Evolutionary conservation across 2,888 invertebrate species (phyloP).

Genomic region (Leptarthrus brevirostris): DNA sequence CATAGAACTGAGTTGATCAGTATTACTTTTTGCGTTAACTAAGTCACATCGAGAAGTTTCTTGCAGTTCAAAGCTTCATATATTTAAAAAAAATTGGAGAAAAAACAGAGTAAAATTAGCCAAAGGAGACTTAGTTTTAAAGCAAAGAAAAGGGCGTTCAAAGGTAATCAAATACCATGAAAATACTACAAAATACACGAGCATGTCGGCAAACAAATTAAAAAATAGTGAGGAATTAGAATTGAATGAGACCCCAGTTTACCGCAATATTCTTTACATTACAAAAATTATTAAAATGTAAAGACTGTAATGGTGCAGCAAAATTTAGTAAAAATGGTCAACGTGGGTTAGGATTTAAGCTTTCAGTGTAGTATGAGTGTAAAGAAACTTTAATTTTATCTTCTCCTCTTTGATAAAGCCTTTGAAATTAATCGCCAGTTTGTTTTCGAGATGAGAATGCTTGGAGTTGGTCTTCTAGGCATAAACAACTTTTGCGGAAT

Average conservation of each 20-base stretch:
- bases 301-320: slow-evolving; percentile 9
- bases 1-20: too few species aligned
- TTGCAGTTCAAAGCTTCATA: too few species aligned
- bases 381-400: neutral
- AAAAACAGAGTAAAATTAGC: too few species aligned
- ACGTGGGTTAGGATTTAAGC: too few species aligned
- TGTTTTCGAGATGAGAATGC: neutral
- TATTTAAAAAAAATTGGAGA: too few species aligned
- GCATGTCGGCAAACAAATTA: slow-evolving; percentile 13
- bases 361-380: neutral
- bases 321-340: slow-evolving; percentile 6
- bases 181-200: slow-evolving; percentile 24
- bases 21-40: too few species aligned
- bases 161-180: slow-evolving; percentile 16
- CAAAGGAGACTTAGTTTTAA: too few species aligned
- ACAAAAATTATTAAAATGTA: slow-evolving; percentile 21
- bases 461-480: neutral
- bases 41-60: too few species aligned
- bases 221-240: slow-evolving; percentile 14
- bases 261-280: slow-evolving; percentile 29
- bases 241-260: slow-evolving; percentile 15
- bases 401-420: neutral
- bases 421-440: neutral
- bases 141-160: too few species aligned
- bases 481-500: neutral